These are phyloP conservation scores for Flexamia atlantica DNA, from an alignment of 2,888 invertebrate species.

Conservation along the genomic window DNA sequence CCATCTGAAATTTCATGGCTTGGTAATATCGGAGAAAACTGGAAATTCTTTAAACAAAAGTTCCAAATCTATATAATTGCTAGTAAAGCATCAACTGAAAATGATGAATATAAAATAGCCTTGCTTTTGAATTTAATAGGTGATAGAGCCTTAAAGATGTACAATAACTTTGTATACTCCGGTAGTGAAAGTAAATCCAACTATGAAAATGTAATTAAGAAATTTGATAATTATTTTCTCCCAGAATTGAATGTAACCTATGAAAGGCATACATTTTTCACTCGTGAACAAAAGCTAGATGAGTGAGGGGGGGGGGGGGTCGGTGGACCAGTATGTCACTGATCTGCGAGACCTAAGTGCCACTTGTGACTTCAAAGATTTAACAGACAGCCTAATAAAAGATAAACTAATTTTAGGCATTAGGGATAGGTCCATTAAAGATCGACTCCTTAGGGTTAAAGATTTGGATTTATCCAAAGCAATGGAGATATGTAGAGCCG, in stretches of 20 bases:
- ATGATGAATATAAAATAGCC: conserved; percentile 16
- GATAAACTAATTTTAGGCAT: conserved; percentile 33
- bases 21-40: conserved; percentile 43
- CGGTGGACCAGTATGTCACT: conserved; percentile 12
- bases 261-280: conserved; percentile 30
- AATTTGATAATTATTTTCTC: conserved; percentile 41
- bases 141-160: conserved; percentile 26
- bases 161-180: conserved; percentile 4
- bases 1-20: conserved; percentile 35
- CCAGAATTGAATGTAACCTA: conserved; percentile 28
- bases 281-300: conserved; percentile 7
- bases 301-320: too few species aligned
- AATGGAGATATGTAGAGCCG: neutral
- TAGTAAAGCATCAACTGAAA: neutral
- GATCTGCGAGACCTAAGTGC: conserved; percentile 19
- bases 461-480: neutral
- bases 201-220: conserved; percentile 5
- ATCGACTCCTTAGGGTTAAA: neutral
- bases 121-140: conserved; percentile 22
- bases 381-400: conserved; percentile 9
- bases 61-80: conserved; percentile 30
- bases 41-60: conserved; percentile 43
- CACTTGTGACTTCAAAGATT: conserved; percentile 1
- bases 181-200: neutral
- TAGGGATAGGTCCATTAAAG: conserved; percentile 40